Evolutionary conservation across 2,113 vertebrate species (phyloP), one percentile per base, ranked within the genome.

Genomic region (Lycocorax pyrrhopterus): DNA sequence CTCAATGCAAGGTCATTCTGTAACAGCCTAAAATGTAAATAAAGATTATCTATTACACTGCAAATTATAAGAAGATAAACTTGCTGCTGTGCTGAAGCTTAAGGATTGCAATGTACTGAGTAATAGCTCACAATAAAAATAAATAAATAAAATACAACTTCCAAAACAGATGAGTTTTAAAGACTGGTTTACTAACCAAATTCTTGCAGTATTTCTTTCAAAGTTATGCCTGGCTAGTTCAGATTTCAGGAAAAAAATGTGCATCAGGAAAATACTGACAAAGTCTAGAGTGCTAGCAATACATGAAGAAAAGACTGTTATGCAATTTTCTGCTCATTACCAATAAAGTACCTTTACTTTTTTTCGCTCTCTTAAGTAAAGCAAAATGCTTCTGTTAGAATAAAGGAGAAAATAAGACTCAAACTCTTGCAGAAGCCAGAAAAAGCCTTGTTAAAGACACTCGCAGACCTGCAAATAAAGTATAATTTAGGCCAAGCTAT

Each of bases 11-110:
- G 72, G 88, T 96, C 97, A 98, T 98, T 56, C 92, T 97, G 93
- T 43, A 62, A 51, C 32, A 84, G 94, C 95, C 98, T 99, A 93
- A 39, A 25, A 96, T 87, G 67, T 69, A 98, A 97, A 97, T 37
- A 56, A 90, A 94, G 44, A 88, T 47, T 16, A 69, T 15, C 8
- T 39, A 18, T 81, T 79, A 88, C 15, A 69, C 5, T 37, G 44
- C 17, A 63, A 76, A 41, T 74, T 43, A 66, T 21, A 88, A 32
- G 68, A 58, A 53, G 10, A 71, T 39, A 81, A 74, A 86, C 77
- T 59, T 16, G 12, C 13, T 23, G 44, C 35, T n/a, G 30, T 6
- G n/a, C 1, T 19, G 21, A 46, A 84, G 51, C 25, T 93, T 75
- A 62, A 85, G 66, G 26, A 87, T 19, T 69, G 32, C 29, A 21